These are phyloP conservation scores for Eupithecia insigniata DNA, from an alignment of 2,888 invertebrate species.

Conservation along the genomic window DNA sequence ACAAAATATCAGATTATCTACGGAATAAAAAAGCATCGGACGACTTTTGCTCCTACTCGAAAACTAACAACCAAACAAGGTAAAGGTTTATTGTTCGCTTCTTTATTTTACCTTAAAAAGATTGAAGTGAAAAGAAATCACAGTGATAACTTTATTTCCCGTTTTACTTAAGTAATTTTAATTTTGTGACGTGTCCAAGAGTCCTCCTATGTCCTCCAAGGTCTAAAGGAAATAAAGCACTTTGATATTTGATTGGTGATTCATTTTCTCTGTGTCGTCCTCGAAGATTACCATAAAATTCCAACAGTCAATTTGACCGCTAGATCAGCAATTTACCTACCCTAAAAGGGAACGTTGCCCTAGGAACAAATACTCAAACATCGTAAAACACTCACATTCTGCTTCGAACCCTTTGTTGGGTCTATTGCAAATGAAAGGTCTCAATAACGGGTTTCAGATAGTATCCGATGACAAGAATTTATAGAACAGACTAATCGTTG, in stretches of 20 bases:
- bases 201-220: no score
- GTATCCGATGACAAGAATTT: slow-evolving; percentile 8
- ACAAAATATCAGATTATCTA: no score
- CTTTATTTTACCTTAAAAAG: no score
- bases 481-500: not conserved
- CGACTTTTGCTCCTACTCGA: no score
- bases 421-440: slow-evolving; percentile 20
- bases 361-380: slow-evolving; percentile 14
- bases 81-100: no score
- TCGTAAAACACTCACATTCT: slow-evolving; percentile 18
- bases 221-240: no score
- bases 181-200: no score
- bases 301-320: not conserved
- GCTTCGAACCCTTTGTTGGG: slow-evolving; percentile 22
- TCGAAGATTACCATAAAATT: not conserved
- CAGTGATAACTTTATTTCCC: no score
- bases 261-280: not conserved
- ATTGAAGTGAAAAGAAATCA: no score
- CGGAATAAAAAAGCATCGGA: no score
- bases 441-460: slow-evolving; percentile 20
- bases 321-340: not conserved
- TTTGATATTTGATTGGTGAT: not conserved
- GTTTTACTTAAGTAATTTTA: no score
- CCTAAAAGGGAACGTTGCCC: slow-evolving; percentile 7
- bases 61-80: no score